phyloP scores from a whole-genome alignment of 2,113 vertebrate genomes.

The Istiophorus platypterus region DNA sequence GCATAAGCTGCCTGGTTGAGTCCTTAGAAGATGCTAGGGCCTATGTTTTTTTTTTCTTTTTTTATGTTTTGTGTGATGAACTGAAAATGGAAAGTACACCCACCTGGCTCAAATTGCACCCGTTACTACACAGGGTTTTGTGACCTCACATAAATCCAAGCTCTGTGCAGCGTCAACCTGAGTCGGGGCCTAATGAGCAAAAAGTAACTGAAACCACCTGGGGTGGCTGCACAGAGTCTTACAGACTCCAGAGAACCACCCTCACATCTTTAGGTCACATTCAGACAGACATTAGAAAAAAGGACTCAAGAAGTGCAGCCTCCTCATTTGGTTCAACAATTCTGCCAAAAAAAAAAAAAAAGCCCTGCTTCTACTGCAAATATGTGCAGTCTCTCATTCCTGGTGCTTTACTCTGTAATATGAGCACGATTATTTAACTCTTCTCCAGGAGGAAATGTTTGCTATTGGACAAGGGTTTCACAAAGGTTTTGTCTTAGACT shows the following conservation, averaged over 20 bases:
- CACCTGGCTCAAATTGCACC: conserved; percentile 19
- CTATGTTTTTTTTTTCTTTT: no score
- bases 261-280: neutral
- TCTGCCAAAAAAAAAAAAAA: neutral
- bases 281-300: neutral
- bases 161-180: conserved; percentile 19
- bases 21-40: no score
- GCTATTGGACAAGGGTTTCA: no score
- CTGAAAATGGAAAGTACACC: neutral
- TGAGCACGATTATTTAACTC: neutral
- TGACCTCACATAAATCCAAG: conserved; percentile 21
- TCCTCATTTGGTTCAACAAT: neutral
- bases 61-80: neutral
- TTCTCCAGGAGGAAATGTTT: neutral
- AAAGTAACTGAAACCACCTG: conserved; percentile 63
- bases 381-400: no score
- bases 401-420: neutral
- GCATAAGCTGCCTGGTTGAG: no score
- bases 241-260: neutral
- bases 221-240: neutral
- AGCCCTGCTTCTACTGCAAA: neutral
- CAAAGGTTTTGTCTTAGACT: no score
- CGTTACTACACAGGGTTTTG: neutral
- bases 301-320: neutral
- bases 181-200: conserved; percentile 41